Conservation (phyloP, 92 coral and sea anemone species). For the Phenganax stokvisi region DNA sequence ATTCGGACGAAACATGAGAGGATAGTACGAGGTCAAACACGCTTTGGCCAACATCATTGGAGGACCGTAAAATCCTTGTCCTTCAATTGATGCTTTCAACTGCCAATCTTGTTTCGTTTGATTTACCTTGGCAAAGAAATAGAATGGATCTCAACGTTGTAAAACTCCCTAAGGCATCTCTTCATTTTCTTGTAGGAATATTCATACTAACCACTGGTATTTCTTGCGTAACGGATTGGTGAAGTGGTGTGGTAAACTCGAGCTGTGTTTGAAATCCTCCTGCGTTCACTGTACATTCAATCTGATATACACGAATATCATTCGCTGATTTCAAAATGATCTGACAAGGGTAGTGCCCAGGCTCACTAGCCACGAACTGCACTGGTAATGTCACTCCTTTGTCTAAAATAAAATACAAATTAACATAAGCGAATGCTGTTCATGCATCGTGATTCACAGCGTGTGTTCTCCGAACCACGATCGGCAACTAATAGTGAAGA, state of each 20-base stretch:
- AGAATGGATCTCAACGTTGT: not conserved
- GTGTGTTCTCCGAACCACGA: too few relatives aligned
- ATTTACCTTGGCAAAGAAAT: constrained; percentile 57
- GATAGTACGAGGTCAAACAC: constrained; percentile 73
- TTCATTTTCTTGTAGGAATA: not conserved
- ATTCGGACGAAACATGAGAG: constrained; percentile 90
- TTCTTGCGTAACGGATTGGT: constrained; percentile 95
- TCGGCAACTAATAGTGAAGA: too few relatives aligned
- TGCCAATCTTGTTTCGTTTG: constrained; percentile 95
- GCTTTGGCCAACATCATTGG: constrained; percentile 85
- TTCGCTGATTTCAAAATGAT: constrained; percentile 73
- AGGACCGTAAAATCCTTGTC: constrained; percentile 95
- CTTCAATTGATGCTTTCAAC: constrained; percentile 72
- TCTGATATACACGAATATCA: constrained; percentile 88
- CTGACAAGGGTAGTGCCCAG: constrained; percentile 95
- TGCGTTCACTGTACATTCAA: constrained; percentile 96
- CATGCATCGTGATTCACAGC: too few relatives aligned
- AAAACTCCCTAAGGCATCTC: not conserved
- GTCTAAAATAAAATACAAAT: constrained; percentile 23
- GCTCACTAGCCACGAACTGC: constrained; percentile 73
- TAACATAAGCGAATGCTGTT: not conserved
- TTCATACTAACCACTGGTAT: constrained; percentile 69
- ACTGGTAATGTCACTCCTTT: constrained; percentile 61
- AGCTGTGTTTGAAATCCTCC: constrained; percentile 79
- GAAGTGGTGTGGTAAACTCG: constrained; percentile 85